These are phyloP conservation scores for Euwallacea fornicatus DNA, from an alignment of 1,140 invertebrate species.

Conservation along the genomic window DNA sequence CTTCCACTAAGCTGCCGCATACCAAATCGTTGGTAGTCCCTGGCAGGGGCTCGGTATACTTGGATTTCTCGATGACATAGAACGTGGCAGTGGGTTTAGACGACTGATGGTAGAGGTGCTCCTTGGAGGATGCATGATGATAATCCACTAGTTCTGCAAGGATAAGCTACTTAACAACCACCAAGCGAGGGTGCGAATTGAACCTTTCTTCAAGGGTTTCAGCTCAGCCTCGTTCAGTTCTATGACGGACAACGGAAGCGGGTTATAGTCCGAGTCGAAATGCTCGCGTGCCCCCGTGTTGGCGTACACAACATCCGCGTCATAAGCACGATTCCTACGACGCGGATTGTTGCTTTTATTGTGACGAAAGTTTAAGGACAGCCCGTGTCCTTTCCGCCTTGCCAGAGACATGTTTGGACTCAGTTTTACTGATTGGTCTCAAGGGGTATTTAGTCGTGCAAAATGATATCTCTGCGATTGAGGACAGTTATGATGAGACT, in stretches of 20 bases:
- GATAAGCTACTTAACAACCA: background rate
- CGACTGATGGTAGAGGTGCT: constrained; percentile 3
- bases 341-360: constrained; percentile 21
- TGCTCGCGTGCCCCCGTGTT: constrained; percentile 40
- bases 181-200: background rate
- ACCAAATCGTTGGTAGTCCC: constrained; percentile 60
- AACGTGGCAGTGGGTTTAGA: constrained; percentile 38
- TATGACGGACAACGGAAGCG: constrained; percentile 51
- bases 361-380: constrained; percentile 22
- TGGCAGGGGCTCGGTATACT: constrained; percentile 44
- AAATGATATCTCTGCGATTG: no score
- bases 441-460: background rate
- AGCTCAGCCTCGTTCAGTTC: constrained; percentile 50
- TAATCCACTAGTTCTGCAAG: constrained; percentile 22
- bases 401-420: constrained; percentile 26
- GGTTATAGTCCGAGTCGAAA: constrained; percentile 45
- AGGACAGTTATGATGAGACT: no score
- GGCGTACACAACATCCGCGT: constrained; percentile 41
- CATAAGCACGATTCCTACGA: constrained; percentile 15
- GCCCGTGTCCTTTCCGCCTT: constrained; percentile 19
- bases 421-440: background rate
- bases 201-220: background rate
- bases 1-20: constrained; percentile 76
- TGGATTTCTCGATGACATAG: constrained; percentile 42
- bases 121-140: constrained; percentile 14